Evolutionary conservation across 2,888 invertebrate genomes (phyloP).

Genomic region (Lasioglossum figueresi): DNA sequence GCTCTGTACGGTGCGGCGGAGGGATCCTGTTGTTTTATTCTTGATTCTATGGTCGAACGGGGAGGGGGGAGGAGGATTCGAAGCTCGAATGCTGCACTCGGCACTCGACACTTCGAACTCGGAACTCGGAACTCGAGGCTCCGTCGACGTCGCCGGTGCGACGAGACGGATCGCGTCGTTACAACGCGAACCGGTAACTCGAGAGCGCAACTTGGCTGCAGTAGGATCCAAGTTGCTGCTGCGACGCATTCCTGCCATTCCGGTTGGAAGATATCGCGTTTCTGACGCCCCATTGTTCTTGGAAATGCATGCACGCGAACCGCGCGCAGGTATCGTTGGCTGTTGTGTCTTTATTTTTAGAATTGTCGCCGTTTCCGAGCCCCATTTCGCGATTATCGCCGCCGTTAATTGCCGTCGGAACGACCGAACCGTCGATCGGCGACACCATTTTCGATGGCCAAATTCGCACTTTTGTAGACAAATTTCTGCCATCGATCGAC

Average conservation of each 20-base stretch:
- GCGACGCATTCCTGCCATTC: conserved; percentile 63
- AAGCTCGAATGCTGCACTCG: neutral
- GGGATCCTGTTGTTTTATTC: neutral
- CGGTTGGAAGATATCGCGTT: conserved; percentile 52
- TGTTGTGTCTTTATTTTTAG: neutral
- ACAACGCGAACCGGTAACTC: conserved; percentile 56
- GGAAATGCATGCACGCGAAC: conserved; percentile 2
- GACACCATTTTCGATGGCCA: neutral
- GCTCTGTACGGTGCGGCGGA: neutral
- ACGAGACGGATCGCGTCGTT: conserved; percentile 7
- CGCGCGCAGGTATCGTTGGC: neutral
- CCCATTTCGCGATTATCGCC: neutral
- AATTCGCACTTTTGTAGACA: neutral
- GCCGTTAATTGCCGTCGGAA: neutral
- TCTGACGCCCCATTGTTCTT: conserved; percentile 37
- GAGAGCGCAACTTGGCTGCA: conserved; percentile 56
- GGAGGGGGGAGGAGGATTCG: neutral
- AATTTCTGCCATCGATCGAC: neutral
- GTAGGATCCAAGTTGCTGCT: conserved; percentile 45
- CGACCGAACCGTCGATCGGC: neutral
- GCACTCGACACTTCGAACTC: neutral
- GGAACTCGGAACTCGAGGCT: neutral
- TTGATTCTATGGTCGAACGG: neutral
- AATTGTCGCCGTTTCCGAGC: neutral
- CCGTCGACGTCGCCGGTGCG: neutral